phyloP scores from a whole-genome alignment of 2,888 invertebrate species.

The Hypolimnas misippus region DNA sequence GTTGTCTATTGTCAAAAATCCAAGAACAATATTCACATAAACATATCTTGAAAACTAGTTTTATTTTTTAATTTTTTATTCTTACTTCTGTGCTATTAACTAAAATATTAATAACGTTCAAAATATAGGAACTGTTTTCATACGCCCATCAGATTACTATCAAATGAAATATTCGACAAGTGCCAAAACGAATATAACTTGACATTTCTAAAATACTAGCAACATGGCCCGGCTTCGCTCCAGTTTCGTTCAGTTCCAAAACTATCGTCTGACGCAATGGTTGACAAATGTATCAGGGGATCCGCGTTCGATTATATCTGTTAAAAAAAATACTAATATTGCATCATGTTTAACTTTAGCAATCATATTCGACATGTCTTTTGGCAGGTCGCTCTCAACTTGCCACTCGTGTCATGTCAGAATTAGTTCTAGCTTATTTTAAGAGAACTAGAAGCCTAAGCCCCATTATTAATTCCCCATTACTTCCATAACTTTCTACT shows the following conservation, averaged over 20 bases:
- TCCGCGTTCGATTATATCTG: background rate
- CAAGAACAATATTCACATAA: no score
- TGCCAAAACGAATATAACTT: slow-evolving; percentile 15
- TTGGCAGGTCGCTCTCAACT: no score
- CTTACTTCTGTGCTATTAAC: background rate
- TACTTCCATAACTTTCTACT: no score
- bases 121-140: background rate
- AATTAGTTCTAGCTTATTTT: no score
- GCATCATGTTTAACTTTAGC: background rate
- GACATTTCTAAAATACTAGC: slow-evolving; percentile 9
- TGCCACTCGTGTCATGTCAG: no score
- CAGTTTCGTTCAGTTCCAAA: slow-evolving; percentile 11
- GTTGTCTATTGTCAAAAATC: no score
- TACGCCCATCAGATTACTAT: background rate
- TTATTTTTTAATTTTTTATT: background rate
- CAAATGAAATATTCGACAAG: slow-evolving; percentile 8
- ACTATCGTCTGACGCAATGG: slow-evolving; percentile 15
- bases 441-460: no score
- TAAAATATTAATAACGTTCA: background rate
- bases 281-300: slow-evolving; percentile 12
- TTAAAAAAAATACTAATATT: background rate
- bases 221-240: slow-evolving; percentile 6
- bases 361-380: no score
- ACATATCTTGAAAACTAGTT: background rate
- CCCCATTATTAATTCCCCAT: no score